A percentile compares a stretch with the other conserved stretches of the same genome.
Conservation (phyloP, 2,797 vertebrate genomes). For the Xenops minutus region DNA sequence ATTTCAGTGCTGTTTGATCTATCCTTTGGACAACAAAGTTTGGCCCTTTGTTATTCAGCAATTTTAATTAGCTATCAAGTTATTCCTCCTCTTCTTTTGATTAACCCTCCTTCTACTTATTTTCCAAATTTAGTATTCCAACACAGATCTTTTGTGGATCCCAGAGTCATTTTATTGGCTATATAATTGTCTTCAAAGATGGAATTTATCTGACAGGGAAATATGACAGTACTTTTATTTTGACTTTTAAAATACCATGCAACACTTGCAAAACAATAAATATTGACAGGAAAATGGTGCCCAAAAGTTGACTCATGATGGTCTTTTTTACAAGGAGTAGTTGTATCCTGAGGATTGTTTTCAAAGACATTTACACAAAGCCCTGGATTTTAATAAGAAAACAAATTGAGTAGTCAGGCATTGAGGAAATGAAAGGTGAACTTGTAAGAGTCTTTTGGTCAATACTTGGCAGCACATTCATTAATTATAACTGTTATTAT, state of each 20-base stretch:
- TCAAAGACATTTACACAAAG: not conserved
- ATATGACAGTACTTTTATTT: not conserved
- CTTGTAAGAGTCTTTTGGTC: slow-evolving; percentile 32
- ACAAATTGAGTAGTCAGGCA: slow-evolving; percentile 13
- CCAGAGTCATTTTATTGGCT: not conserved
- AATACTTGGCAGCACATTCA: slow-evolving; percentile 7
- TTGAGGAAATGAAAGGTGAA: slow-evolving; percentile 29
- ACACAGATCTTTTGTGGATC: not conserved
- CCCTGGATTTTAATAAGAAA: slow-evolving; percentile 24
- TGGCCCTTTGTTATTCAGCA: not conserved
- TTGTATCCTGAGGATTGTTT: not conserved
- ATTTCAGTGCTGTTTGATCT: not conserved
- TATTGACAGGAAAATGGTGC: not conserved
- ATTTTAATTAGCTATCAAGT: not conserved
- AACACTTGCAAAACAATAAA: not conserved
- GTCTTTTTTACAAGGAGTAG: not conserved
- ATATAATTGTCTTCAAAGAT: not conserved
- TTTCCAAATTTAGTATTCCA: not conserved
- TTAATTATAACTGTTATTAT: slow-evolving; percentile 33
- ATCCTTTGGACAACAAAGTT: not conserved
- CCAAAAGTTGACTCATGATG: not conserved
- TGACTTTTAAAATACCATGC: not conserved
- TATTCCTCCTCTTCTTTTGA: not conserved
- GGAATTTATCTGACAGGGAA: not conserved
- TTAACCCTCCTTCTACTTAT: not conserved